phyloP scores from a whole-genome alignment of 2,888 invertebrate species.

The Pherbina coryleti region DNA sequence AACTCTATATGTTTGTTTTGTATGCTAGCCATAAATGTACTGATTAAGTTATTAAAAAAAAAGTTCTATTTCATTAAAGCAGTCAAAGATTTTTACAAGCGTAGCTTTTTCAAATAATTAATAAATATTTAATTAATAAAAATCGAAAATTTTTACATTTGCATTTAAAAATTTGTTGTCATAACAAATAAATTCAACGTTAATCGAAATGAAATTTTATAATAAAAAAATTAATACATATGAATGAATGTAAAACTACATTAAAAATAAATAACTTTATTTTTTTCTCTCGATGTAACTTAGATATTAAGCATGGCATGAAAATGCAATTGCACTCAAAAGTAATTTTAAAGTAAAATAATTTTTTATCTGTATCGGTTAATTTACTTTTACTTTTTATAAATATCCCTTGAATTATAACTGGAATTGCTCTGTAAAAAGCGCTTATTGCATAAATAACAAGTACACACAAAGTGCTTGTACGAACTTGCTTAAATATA shows the following conservation, averaged over 20 bases:
- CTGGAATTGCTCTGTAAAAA: too few species aligned
- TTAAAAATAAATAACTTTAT: neutral
- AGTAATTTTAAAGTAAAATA: neutral
- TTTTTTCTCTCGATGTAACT: neutral
- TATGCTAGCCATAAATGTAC: conserved; percentile 2
- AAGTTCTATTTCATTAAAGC: neutral
- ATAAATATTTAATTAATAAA: neutral
- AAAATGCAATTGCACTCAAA: neutral
- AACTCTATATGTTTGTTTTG: neutral
- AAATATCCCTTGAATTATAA: neutral
- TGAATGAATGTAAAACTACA: neutral
- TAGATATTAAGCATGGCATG: too few species aligned
- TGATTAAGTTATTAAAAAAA: conserved; percentile 11
- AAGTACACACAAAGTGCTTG: too few species aligned
- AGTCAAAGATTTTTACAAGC: neutral
- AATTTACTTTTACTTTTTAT: neutral
- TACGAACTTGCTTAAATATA: conserved; percentile 23
- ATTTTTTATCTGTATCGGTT: neutral
- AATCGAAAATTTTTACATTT: neutral
- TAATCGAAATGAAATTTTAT: neutral
- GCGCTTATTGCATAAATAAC: too few species aligned
- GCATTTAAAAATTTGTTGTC: conserved; percentile 1
- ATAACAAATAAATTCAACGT: conserved; percentile 1
- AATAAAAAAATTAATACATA: neutral
- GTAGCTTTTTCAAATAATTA: neutral